Base-by-base conservation (phyloP, 1,140 invertebrate species). In the Branchinecta lynchi region DNA sequence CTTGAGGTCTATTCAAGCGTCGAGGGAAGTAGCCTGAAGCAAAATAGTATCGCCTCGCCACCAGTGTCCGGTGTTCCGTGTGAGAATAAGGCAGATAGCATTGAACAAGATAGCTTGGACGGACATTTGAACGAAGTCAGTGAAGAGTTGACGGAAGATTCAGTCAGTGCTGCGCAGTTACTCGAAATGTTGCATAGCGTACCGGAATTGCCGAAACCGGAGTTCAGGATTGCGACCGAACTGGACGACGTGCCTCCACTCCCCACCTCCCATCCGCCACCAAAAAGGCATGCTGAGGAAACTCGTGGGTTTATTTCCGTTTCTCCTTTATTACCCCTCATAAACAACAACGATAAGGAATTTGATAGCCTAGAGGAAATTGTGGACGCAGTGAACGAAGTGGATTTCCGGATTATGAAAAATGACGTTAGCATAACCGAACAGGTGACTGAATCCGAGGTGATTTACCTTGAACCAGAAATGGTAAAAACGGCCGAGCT, bases 201-300 rank as follows among this genome's bases (percentile, higher is more conserved):
- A 60, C 51, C 51, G 17, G 51, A 12, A 20, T 60, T 60, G 51
- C 51, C 51, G 17, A 60, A 60, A 60, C 51, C 51, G 51, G 51
- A 60, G 12, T 60, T 60, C 51, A 2, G 51, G 51, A 12, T 60
- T 60, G 51, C 51, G 12, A 60, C 12, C 17, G 51, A 60, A 20
- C 5, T 32, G 32, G 32, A 32, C 32, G 3, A 12, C 12, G 51
- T 20, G 17, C 51, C 51, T 1, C 51, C 51, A 60, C 51, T 60
- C 17, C 51, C 51, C 51, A 20, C 17, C 12, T 60, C 51, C 3
- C 51, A 2, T 60, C 51, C 51, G 3, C 51, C 51, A 20, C 12
- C 17, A 3, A 60, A 60, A 20, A 12, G 1, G 51, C 32, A 32
- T 32, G 32, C 1, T 32, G 51, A 60, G 51, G 51, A 60, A 60